These are phyloP conservation scores for Galbula dea DNA, from an alignment of 2,113 vertebrate species.

Conservation along the genomic window DNA sequence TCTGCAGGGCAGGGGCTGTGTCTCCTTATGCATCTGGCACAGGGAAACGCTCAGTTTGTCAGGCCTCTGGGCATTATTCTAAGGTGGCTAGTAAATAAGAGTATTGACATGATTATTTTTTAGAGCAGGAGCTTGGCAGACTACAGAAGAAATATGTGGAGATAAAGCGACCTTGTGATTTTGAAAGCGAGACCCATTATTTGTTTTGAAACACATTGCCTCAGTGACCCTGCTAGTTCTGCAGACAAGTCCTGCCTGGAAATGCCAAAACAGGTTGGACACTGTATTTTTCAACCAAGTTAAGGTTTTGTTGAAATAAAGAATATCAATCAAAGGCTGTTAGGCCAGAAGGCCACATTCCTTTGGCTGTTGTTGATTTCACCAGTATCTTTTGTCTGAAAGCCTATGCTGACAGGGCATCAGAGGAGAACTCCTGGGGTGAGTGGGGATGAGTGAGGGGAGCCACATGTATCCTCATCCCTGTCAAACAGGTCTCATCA, in stretches of 20 bases:
- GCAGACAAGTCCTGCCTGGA: conserved; percentile 22
- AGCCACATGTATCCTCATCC: background rate
- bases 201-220: conserved; percentile 49
- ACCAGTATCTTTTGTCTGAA: conserved; percentile 47
- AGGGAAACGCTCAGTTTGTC: background rate
- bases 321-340: conserved; percentile 45
- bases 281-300: conserved; percentile 1
- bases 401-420: conserved; percentile 9
- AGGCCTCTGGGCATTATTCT: background rate
- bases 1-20: background rate
- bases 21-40: background rate
- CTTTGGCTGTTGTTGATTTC: conserved; percentile 38
- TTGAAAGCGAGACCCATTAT: conserved; percentile 9
- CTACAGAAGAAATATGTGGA: background rate
- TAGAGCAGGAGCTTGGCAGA: background rate
- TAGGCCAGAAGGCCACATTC: conserved; percentile 59
- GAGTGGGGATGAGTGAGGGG: conserved; percentile 31
- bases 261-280: conserved; percentile 49
- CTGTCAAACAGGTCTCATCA: background rate
- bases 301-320: conserved; percentile 60
- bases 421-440: conserved; percentile 1
- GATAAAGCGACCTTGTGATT: conserved; percentile 44
- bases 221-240: conserved; percentile 37
- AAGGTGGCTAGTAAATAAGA: background rate
- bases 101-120: background rate